Evolutionary conservation across 2,797 vertebrate species (phyloP).

Genomic region (Cossypha dichroa): DNA sequence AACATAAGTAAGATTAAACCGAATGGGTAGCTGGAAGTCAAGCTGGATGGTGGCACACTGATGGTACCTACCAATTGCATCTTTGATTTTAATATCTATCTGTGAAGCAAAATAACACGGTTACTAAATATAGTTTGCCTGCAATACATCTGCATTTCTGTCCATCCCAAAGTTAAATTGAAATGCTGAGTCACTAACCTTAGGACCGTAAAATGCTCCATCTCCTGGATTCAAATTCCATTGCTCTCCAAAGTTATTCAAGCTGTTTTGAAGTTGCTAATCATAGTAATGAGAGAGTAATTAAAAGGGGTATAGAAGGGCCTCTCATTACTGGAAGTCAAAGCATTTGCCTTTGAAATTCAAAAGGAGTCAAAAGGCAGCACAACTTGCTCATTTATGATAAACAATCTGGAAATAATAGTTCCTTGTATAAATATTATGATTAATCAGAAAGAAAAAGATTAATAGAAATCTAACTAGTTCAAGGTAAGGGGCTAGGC

Average conservation of each 20-base stretch:
- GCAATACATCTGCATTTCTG: neutral
- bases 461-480: neutral
- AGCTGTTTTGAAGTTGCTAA: constrained; percentile 92
- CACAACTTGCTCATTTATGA: neutral
- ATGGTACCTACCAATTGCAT: constrained; percentile 93
- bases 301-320: neutral
- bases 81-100: constrained; percentile 96
- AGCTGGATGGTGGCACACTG: constrained; percentile 96
- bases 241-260: constrained; percentile 89
- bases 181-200: constrained; percentile 77
- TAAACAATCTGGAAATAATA: neutral
- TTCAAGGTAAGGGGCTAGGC: neutral
- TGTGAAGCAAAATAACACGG: constrained; percentile 63
- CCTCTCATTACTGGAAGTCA: neutral
- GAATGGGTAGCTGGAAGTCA: constrained; percentile 93
- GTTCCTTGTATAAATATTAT: neutral
- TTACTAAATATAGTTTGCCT: neutral
- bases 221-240: constrained; percentile 93
- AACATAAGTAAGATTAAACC: constrained; percentile 91
- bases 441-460: neutral
- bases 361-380: neutral
- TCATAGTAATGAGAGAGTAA: neutral
- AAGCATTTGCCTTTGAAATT: neutral
- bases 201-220: constrained; percentile 96
- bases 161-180: neutral